Conservation (phyloP, 2,113 vertebrate species). For the Epinephelus lanceolatus region DNA sequence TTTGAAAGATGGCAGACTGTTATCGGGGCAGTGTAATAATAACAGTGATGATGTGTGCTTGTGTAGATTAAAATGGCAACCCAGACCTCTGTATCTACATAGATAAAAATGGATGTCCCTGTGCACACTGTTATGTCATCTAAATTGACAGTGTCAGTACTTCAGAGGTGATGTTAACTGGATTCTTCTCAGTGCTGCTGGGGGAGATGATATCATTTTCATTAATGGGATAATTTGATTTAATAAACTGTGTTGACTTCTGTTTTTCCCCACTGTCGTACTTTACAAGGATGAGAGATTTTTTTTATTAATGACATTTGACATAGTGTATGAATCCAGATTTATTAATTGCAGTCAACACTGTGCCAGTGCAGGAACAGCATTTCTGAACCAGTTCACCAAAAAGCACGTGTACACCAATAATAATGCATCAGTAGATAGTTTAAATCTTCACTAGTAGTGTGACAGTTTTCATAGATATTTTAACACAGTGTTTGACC, state of each 20-base stretch:
- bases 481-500: slow-evolving; percentile 22
- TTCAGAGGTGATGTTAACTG: slow-evolving; percentile 37
- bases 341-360: background rate
- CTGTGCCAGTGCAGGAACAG: background rate
- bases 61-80: slow-evolving; percentile 45
- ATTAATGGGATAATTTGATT: slow-evolving; percentile 23
- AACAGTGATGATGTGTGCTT: slow-evolving; percentile 20
- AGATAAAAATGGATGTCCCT: slow-evolving; percentile 47
- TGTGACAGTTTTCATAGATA: slow-evolving; percentile 16
- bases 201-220: slow-evolving; percentile 18
- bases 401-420: background rate
- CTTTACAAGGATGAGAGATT: slow-evolving; percentile 31
- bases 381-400: background rate
- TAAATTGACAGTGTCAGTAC: slow-evolving; percentile 15
- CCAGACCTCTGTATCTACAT: slow-evolving; percentile 32
- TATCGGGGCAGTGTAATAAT: slow-evolving; percentile 31
- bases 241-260: slow-evolving; percentile 56
- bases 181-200: slow-evolving; percentile 35
- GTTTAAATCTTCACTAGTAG: background rate
- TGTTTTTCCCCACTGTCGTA: slow-evolving; percentile 3
- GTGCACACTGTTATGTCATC: slow-evolving; percentile 32
- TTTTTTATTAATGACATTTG: slow-evolving; percentile 1
- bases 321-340: background rate
- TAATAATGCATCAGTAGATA: background rate
- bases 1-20: slow-evolving; percentile 16